Base-by-base conservation (phyloP, 2,888 invertebrate species). In the Folsomia manolachei region DNA sequence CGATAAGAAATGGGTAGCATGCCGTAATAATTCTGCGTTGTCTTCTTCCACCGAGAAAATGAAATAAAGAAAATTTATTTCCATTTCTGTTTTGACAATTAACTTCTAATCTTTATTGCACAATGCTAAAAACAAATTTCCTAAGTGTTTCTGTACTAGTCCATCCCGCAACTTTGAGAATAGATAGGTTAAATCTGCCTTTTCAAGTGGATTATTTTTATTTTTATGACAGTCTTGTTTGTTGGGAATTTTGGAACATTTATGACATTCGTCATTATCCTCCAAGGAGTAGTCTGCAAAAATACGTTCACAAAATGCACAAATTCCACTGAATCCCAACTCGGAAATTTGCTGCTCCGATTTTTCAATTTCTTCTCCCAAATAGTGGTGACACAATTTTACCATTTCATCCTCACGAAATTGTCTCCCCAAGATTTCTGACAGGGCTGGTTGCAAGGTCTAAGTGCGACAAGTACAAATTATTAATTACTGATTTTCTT, bases 241-340 rank as follows among this genome's bases (percentile, higher is more conserved):
- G 19, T 7, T 14, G 56, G 18, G 56, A 56, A 70, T 68, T 39
- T 73, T 72, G 0, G 71, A 68, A 52, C 80, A 80, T 2, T 71
- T 53, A 14, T 74, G 68, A 62, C 79, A 80, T 39, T 77, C 75
- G 7, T 66, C 63, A 18, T 74, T 70, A 21, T 78, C 74, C 66
- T 80, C 80, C 19, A 80, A 39, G 4, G 71, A 72, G 65, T 78
- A 77, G 23, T 70, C 70, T 11, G 75, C 77, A 67, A 72, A 80
- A 21, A 90, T 84, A 68, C 94, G 86, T 83, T 94, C 94, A 76
- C 90, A 89, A 69, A 91, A 86, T 0, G 92, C 91, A 77, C 91
- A 90, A 52, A 94, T 84, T 0, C 93, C 92, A 4, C 7, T 39
- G 39, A 39, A 93, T 27, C 71, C 23, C 60, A 25, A 27, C 61